These are phyloP conservation scores for Temnothorax rugatulus DNA, from an alignment of 2,888 invertebrate species.

Conservation along the genomic window DNA sequence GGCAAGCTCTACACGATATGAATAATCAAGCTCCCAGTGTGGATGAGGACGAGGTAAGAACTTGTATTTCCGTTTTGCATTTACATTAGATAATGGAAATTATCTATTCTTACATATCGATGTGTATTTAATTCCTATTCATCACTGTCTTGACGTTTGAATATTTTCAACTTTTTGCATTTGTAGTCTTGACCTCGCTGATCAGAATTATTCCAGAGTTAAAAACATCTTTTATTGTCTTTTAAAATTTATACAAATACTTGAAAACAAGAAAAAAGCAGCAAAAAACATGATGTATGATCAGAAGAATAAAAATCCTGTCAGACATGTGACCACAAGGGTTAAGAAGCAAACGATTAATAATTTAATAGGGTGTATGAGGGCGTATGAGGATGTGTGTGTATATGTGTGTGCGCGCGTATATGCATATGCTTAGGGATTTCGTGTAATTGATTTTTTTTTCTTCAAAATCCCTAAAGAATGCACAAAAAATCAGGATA, in stretches of 20 bases:
- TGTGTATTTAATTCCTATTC: neutral
- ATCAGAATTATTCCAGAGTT: neutral
- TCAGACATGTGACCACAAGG: neutral
- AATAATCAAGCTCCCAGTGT: slow-evolving; percentile 90
- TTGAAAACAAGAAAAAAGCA: neutral
- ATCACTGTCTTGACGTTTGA: neutral
- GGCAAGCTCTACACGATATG: slow-evolving; percentile 93
- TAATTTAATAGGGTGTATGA: too few relatives aligned
- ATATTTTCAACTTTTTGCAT: slow-evolving; percentile 13
- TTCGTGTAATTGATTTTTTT: too few relatives aligned
- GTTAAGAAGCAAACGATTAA: neutral
- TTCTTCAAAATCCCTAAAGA: too few relatives aligned
- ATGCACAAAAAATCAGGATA: too few relatives aligned
- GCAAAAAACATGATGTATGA: neutral
- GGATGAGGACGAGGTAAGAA: slow-evolving; percentile 91
- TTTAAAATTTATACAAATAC: neutral
- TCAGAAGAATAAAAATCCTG: neutral
- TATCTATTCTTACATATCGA: neutral
- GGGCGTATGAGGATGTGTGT: slow-evolving; percentile 66
- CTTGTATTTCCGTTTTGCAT: neutral
- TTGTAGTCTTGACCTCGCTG: neutral
- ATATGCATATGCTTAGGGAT: neutral
- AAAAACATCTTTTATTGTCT: neutral
- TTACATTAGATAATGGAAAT: neutral
- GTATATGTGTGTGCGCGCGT: slow-evolving; percentile 53